Percentiles rank a stretch among this genome's conserved stretches.
Conservation (phyloP, 2,888 invertebrate species). For the Sympetrum striolatum region DNA sequence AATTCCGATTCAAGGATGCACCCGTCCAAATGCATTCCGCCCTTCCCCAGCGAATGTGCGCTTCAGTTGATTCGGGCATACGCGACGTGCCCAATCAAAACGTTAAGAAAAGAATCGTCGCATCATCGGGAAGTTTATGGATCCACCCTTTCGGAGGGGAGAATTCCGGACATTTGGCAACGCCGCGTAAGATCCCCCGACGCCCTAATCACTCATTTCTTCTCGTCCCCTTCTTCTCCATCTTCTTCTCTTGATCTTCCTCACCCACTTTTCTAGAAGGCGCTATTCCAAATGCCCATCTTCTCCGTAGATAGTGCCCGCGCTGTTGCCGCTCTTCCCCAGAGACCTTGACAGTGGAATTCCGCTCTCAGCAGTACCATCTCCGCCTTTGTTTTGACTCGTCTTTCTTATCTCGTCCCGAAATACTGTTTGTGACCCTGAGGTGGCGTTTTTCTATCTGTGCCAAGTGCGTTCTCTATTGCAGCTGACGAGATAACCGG, state of each 20-base stretch:
- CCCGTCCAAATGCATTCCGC: too few species aligned
- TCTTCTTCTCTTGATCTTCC: background rate
- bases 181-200: background rate
- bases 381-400: background rate
- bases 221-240: background rate
- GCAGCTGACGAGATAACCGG: too few species aligned
- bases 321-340: background rate
- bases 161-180: too few species aligned
- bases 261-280: background rate
- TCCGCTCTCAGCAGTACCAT: background rate
- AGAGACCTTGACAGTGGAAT: conserved; percentile 1
- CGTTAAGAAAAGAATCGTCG: too few species aligned
- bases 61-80: too few species aligned
- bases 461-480: too few species aligned
- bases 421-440: background rate
- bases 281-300: background rate
- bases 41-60: too few species aligned
- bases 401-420: background rate
- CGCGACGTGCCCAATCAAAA: too few species aligned
- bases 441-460: background rate
- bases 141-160: too few species aligned
- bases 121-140: too few species aligned
- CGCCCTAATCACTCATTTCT: background rate
- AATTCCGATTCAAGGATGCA: too few species aligned
- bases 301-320: background rate